phyloP scores from a whole-genome alignment of 2,113 vertebrate species.

The Gobiocypris rarus region DNA sequence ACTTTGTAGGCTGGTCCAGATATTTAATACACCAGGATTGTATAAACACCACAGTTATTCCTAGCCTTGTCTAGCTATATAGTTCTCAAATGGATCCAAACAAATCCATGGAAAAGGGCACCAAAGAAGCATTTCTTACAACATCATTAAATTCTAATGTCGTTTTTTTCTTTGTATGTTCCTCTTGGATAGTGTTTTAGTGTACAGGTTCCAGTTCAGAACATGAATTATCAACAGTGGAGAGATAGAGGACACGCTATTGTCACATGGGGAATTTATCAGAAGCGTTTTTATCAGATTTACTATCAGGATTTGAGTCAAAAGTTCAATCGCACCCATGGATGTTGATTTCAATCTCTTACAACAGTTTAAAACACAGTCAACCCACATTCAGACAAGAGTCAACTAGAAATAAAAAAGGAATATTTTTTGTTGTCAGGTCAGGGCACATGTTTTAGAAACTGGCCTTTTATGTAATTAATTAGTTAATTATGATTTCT shows the following conservation, averaged over 20 bases:
- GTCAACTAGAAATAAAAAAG: too few relatives aligned
- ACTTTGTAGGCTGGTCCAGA: neutral
- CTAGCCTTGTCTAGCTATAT: neutral
- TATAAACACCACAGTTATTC: constrained; percentile 1
- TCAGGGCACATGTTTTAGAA: too few relatives aligned
- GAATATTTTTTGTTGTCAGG: too few relatives aligned
- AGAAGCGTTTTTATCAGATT: neutral
- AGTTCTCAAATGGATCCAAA: neutral
- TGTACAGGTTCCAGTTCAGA: neutral
- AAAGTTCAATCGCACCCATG: neutral
- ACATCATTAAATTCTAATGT: neutral
- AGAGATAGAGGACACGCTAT: neutral
- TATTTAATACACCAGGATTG: neutral
- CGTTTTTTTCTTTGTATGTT: neutral
- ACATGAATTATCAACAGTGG: neutral
- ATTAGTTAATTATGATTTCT: too few relatives aligned
- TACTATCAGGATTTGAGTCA: neutral
- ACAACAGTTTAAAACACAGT: too few relatives aligned
- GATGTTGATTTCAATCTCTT: neutral
- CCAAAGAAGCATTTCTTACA: neutral
- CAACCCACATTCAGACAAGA: too few relatives aligned
- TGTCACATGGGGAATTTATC: neutral
- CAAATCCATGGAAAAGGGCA: neutral
- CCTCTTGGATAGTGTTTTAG: neutral
- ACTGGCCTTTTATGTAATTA: too few relatives aligned